Evolutionary conservation across 2,888 invertebrate genomes (phyloP).

Genomic region (Automeris io): DNA sequence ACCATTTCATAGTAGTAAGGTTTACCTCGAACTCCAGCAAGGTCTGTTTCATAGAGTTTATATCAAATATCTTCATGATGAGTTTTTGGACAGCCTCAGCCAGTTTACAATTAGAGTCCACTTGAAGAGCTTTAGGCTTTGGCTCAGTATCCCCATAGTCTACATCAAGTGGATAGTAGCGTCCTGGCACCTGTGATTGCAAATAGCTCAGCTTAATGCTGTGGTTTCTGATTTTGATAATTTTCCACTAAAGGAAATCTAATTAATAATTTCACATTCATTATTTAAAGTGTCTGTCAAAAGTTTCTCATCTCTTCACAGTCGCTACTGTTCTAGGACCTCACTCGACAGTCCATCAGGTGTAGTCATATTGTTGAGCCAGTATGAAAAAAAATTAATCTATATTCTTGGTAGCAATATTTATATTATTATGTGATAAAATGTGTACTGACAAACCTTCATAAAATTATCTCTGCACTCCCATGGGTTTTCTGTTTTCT

Average conservation of each 20-base stretch:
- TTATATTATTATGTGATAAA: neutral
- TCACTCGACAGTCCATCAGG: too few relatives aligned
- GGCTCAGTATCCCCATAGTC: conserved; percentile 85
- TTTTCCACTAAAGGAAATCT: too few relatives aligned
- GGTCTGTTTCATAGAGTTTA: conserved; percentile 92
- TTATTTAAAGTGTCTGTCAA: too few relatives aligned
- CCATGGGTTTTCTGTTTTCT: conserved; percentile 93
- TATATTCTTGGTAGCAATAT: too few relatives aligned
- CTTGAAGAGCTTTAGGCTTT: conserved; percentile 50
- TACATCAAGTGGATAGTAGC: conserved; percentile 91
- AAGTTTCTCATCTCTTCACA: too few relatives aligned
- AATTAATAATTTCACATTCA: too few relatives aligned
- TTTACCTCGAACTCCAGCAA: conserved; percentile 94
- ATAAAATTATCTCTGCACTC: conserved; percentile 77
- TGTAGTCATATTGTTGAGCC: too few relatives aligned
- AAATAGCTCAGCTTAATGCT: too few relatives aligned
- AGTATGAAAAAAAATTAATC: too few relatives aligned
- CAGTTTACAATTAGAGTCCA: conserved; percentile 81
- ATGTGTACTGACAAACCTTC: conserved; percentile 52
- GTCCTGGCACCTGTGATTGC: conserved; percentile 84
- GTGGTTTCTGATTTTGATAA: too few relatives aligned
- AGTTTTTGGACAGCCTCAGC: conserved; percentile 87
- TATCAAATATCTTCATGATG: conserved; percentile 91
- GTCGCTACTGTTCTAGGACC: too few relatives aligned
- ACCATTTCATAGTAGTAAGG: conserved; percentile 1